These are phyloP conservation scores for Petrophora chlorosata DNA, from an alignment of 2,888 invertebrate genomes.

Conservation along the genomic window DNA sequence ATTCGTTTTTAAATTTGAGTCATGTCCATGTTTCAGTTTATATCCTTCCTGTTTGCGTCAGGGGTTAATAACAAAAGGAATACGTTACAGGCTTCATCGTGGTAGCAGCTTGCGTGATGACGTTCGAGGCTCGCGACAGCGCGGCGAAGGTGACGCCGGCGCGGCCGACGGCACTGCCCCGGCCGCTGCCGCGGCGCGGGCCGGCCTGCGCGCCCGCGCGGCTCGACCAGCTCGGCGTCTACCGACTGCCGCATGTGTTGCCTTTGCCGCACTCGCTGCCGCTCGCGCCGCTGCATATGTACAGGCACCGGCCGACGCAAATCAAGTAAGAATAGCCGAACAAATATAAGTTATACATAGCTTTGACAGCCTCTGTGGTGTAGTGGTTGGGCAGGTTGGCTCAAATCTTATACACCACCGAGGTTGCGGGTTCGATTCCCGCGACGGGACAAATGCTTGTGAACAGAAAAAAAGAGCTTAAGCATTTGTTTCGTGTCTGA, in stretches of 20 bases:
- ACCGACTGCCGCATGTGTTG: conserved; percentile 84
- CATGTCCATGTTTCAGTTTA: too few species aligned
- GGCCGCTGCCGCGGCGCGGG: conserved; percentile 77
- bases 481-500: too few species aligned
- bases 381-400: too few species aligned
- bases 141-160: conserved; percentile 95
- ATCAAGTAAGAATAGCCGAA: conserved; percentile 63
- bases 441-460: too few species aligned
- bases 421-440: too few species aligned
- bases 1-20: too few species aligned
- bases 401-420: too few species aligned
- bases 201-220: conserved; percentile 78
- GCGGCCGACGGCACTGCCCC: conserved; percentile 78
- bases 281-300: conserved; percentile 67
- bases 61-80: too few species aligned
- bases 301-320: conserved; percentile 67
- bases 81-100: conserved; percentile 92
- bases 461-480: too few species aligned
- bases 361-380: too few species aligned
- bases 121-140: conserved; percentile 98
- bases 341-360: too few species aligned
- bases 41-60: too few species aligned
- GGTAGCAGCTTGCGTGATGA: conserved; percentile 98
- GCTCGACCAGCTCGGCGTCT: conserved; percentile 87
- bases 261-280: conserved; percentile 71